Percentiles rank a stretch among this genome's conserved stretches.
Conservation (phyloP, 2,113 vertebrate genomes). For the Antigone vipio region DNA sequence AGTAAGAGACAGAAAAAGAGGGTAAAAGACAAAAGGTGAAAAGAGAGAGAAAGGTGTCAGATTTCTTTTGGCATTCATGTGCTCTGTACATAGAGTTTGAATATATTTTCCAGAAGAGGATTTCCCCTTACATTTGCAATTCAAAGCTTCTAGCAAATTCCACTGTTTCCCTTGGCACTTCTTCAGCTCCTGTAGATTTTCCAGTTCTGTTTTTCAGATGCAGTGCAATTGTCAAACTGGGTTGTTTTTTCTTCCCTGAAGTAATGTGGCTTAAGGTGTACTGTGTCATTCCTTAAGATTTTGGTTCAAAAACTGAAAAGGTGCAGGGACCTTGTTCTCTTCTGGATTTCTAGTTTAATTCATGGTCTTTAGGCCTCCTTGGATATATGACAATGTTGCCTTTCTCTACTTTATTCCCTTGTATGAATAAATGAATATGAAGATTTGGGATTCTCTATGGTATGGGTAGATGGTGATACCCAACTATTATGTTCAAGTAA, state of each 20-base stretch:
- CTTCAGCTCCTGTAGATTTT: slow-evolving; percentile 53
- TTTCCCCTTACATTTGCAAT: slow-evolving; percentile 61
- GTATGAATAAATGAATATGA: neutral
- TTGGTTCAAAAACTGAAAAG: neutral
- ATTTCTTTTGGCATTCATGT: neutral
- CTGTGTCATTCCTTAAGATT: neutral
- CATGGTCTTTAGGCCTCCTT: neutral
- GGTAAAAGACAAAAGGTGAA: neutral
- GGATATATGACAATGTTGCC: neutral
- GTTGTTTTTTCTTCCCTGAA: neutral
- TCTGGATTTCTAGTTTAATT: neutral
- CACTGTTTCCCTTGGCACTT: slow-evolving; percentile 54
- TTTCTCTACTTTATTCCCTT: neutral
- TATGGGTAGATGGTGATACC: neutral
- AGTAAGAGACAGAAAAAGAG: neutral
- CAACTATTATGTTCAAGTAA: neutral
- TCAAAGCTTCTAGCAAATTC: slow-evolving; percentile 64
- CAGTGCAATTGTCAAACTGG: neutral
- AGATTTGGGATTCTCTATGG: neutral
- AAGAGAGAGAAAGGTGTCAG: neutral
- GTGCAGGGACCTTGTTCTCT: neutral
- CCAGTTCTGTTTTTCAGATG: slow-evolving; percentile 37
- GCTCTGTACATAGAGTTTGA: slow-evolving; percentile 1
- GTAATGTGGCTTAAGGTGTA: neutral
- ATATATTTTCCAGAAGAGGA: slow-evolving; percentile 59